Evolutionary conservation across 2,113 vertebrate species (phyloP).

Genomic region (Nothocercus nigrocapillus): DNA sequence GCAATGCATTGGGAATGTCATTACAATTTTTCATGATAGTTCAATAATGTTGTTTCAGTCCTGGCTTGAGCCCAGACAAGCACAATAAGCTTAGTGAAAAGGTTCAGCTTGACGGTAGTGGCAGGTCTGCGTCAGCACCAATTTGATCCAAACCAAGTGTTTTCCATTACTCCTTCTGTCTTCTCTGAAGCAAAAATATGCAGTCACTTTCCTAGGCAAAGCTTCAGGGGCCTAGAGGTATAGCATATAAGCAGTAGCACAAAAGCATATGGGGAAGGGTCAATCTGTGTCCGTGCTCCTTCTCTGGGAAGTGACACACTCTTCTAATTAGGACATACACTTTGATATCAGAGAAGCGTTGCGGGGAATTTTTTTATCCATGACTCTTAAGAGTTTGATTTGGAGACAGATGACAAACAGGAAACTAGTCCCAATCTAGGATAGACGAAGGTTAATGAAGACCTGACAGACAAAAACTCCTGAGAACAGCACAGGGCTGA

Average conservation of each 20-base stretch:
- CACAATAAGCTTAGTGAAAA: background rate
- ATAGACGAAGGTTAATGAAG: background rate
- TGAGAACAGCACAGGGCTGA: background rate
- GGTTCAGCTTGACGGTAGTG: background rate
- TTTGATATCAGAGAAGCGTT: background rate
- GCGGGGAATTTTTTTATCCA: fast-evolving
- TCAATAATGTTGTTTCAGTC: background rate
- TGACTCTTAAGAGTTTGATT: background rate
- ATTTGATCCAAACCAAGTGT: background rate
- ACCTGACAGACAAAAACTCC: background rate
- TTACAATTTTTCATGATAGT: background rate
- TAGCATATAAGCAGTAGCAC: background rate
- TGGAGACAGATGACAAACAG: background rate
- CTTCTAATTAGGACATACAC: fast-evolving
- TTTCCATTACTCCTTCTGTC: background rate
- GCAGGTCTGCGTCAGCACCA: background rate
- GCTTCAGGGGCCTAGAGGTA: background rate
- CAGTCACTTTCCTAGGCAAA: background rate
- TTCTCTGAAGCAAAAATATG: background rate
- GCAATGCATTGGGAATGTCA: background rate
- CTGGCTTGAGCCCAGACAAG: background rate
- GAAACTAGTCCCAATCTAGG: background rate
- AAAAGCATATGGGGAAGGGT: fast-evolving
- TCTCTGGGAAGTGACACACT: background rate
- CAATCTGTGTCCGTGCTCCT: background rate